phyloP scores from a whole-genome alignment of 35 echinoderm and acorn worm species.

The Ptychodera flava region DNA sequence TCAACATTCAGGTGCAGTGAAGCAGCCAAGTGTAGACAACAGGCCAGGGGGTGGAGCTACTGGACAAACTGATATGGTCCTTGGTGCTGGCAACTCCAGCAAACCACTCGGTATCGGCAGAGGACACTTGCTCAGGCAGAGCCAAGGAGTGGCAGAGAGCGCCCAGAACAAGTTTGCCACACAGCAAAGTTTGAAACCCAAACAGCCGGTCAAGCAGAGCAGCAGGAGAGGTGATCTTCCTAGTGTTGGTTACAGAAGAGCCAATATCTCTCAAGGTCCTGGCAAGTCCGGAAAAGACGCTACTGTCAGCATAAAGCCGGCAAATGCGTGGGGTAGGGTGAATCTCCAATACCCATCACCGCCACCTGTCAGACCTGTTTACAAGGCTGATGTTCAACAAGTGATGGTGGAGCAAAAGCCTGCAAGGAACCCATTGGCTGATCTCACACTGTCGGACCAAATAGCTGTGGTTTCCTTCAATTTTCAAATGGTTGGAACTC shows the following conservation, averaged over 20 bases:
- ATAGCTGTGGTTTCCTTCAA: conserved; percentile 17
- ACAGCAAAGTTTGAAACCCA: too few species aligned
- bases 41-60: too few species aligned
- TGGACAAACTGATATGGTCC: not conserved
- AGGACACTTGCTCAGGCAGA: too few species aligned
- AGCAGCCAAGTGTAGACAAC: not conserved
- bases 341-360: too few species aligned
- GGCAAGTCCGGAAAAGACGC: not conserved
- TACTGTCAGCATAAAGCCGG: not conserved
- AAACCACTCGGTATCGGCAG: not conserved
- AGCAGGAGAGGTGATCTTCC: not conserved
- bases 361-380: too few species aligned
- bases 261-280: not conserved
- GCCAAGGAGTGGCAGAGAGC: too few species aligned
- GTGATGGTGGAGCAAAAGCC: not conserved
- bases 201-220: not conserved
- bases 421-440: not conserved
- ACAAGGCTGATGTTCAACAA: not conserved
- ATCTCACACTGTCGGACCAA: conserved; percentile 24
- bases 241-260: not conserved
- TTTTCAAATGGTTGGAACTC: conserved; percentile 33
- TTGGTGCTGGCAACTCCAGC: not conserved
- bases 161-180: too few species aligned
- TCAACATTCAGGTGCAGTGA: not conserved
- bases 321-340: not conserved